phyloP scores from a whole-genome alignment of 2,113 vertebrate genomes.

The Heptranchias perlo region DNA sequence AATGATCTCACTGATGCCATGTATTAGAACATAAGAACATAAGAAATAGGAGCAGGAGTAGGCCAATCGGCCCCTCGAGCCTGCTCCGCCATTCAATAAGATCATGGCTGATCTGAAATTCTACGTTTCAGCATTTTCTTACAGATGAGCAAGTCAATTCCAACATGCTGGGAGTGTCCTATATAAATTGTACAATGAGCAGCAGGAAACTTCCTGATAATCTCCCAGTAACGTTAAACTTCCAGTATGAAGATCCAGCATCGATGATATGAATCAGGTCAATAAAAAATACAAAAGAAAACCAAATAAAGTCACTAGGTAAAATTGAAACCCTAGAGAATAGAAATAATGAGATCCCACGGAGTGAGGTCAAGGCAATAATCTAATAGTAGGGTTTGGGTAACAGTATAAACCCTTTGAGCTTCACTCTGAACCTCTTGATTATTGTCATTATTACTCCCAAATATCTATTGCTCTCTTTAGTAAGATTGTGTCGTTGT shows the following conservation, averaged over 20 bases:
- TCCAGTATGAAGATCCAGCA: background rate
- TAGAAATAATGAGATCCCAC: background rate
- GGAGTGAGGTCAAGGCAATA: background rate
- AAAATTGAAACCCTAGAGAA: background rate
- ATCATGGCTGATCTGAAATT: too few relatives aligned
- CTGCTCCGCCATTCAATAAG: too few relatives aligned
- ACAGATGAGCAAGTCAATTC: too few relatives aligned
- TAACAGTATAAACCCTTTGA: background rate
- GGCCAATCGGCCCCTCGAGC: too few relatives aligned
- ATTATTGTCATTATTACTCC: background rate
- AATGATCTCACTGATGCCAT: too few relatives aligned
- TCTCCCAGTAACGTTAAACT: background rate
- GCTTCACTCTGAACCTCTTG: background rate
- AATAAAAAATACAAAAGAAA: background rate
- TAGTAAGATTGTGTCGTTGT: background rate
- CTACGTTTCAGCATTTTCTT: too few relatives aligned
- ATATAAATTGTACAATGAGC: too few relatives aligned
- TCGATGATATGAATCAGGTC: background rate
- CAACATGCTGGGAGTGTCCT: too few relatives aligned
- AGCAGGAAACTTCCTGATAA: too few relatives aligned
- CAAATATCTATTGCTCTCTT: background rate
- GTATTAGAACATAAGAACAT: too few relatives aligned
- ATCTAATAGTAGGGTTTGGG: background rate
- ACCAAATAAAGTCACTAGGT: background rate
- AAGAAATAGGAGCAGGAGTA: too few relatives aligned